Evolutionary conservation across 2,797 vertebrate genomes (phyloP).

Genomic region (Melanotaenia trifasciata): DNA sequence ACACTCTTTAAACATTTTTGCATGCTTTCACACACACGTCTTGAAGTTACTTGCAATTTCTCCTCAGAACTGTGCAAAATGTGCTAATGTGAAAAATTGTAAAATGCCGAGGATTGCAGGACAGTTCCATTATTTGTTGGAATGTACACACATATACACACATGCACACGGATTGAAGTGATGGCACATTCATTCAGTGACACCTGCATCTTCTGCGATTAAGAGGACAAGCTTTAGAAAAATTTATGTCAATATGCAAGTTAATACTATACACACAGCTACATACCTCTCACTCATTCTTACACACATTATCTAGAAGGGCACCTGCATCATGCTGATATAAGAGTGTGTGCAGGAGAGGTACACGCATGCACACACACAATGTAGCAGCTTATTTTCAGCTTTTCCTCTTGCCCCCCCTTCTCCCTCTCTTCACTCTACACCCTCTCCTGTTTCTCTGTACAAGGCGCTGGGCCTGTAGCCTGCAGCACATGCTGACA

Average conservation of each 20-base stretch:
- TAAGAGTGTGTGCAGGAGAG: slow-evolving; percentile 29
- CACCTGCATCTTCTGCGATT: slow-evolving; percentile 62
- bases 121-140: slow-evolving; percentile 20
- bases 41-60: slow-evolving; percentile 22
- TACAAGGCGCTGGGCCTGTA: slow-evolving; percentile 58
- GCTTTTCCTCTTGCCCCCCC: slow-evolving; percentile 23
- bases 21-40: slow-evolving; percentile 12
- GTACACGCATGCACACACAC: slow-evolving; percentile 9
- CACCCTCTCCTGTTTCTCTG: slow-evolving; percentile 42
- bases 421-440: slow-evolving; percentile 9
- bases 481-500: slow-evolving; percentile 83
- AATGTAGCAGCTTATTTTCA: slow-evolving; percentile 42
- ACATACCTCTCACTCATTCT: background rate
- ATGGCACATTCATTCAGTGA: slow-evolving; percentile 45
- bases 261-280: slow-evolving; percentile 26
- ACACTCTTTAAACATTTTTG: slow-evolving; percentile 38
- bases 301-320: slow-evolving; percentile 44
- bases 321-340: slow-evolving; percentile 72
- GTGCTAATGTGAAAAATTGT: slow-evolving; percentile 33
- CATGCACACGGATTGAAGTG: slow-evolving; percentile 29
- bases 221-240: slow-evolving; percentile 24
- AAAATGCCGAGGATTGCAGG: slow-evolving; percentile 33
- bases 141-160: slow-evolving; percentile 18
- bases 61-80: slow-evolving; percentile 26
- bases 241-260: slow-evolving; percentile 17